phyloP scores from a whole-genome alignment of 2,113 vertebrate species.

The Sphaerodactylus townsendi region DNA sequence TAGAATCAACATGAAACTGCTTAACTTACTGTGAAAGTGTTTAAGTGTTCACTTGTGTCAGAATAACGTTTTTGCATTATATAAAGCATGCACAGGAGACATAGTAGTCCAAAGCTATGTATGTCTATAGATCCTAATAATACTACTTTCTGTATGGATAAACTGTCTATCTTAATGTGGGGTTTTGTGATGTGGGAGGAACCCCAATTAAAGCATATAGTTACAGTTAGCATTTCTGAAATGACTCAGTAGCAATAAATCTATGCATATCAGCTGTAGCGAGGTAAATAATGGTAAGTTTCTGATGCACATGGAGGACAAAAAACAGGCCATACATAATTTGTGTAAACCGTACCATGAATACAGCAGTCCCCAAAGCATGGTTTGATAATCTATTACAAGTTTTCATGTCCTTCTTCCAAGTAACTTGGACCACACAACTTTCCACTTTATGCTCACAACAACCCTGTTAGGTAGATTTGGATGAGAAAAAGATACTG shows the following conservation, averaged over 20 bases:
- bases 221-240: no score
- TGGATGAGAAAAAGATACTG: no score
- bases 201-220: no score
- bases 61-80: slow-evolving; percentile 55
- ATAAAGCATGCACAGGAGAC: slow-evolving; percentile 18
- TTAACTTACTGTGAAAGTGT: slow-evolving; percentile 58
- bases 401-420: background rate
- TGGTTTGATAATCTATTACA: background rate
- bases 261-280: no score
- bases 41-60: slow-evolving; percentile 54
- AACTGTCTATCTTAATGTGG: no score
- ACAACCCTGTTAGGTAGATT: no score
- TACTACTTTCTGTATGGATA: background rate
- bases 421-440: no score
- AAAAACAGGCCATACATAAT: background rate
- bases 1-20: slow-evolving; percentile 54
- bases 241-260: no score
- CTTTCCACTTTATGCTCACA: no score
- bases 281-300: no score
- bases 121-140: background rate
- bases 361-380: background rate
- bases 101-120: background rate
- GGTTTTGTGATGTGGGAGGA: background rate
- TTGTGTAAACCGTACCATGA: background rate
- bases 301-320: no score